These are phyloP conservation scores for Bhutanitis thaidina DNA, from an alignment of 2,888 invertebrate genomes.

Conservation along the genomic window DNA sequence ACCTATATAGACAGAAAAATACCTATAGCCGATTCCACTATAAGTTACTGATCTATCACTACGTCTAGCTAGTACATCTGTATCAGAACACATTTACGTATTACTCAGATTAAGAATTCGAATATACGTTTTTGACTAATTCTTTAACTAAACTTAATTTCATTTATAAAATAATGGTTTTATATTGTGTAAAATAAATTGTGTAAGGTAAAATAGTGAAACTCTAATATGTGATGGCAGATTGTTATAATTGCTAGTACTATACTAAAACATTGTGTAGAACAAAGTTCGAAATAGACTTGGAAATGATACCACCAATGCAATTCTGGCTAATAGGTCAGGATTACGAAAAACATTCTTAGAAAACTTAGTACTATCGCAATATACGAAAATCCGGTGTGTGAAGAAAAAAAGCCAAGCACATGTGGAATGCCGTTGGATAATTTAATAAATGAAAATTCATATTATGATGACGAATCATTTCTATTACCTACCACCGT, in stretches of 20 bases:
- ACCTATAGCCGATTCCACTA: too few species aligned
- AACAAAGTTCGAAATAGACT: not conserved
- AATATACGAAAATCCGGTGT: not conserved
- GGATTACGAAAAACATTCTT: not conserved
- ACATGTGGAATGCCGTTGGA: not conserved
- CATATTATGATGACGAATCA: too few species aligned
- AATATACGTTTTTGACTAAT: not conserved
- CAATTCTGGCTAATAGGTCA: not conserved
- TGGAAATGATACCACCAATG: not conserved
- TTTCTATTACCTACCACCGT: too few species aligned
- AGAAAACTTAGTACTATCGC: not conserved
- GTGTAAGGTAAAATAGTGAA: not conserved
- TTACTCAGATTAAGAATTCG: too few species aligned
- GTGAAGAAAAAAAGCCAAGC: not conserved
- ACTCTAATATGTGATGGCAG: not conserved
- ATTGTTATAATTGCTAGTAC: not conserved
- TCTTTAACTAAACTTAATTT: too few species aligned
- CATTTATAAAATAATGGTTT: too few species aligned
- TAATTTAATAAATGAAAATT: not conserved
- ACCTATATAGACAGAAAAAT: too few species aligned
- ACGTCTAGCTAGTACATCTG: too few species aligned
- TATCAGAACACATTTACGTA: too few species aligned
- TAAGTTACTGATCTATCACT: too few species aligned
- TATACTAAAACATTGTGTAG: not conserved
- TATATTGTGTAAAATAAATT: not conserved